Evolutionary conservation across 2,113 vertebrate species (phyloP), one percentile per base, ranked within the genome.

Genomic region (Passer domesticus): DNA sequence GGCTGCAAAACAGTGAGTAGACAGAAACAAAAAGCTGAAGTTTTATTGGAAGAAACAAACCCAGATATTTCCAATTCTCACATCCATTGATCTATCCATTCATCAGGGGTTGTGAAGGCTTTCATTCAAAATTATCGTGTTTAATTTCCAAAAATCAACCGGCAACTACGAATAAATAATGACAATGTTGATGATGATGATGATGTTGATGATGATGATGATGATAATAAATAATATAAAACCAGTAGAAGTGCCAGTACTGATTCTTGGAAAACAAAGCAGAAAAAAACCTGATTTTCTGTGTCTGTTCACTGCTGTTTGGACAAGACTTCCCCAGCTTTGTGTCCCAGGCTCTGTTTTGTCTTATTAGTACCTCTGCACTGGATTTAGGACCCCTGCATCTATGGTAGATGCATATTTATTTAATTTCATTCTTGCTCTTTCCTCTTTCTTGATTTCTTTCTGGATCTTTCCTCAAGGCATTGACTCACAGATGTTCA

Each of bases 81-180:
- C 15, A 12, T 35, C 13, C 4, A 1, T 28, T 4, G 2, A 13
- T 7, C 4, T 15, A 3, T 1, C 4, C 3, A 2, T 31, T 59
- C n/a, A 43, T 27, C 14, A 75, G n/a, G 14, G 55, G 11, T 1
- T 31, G 2, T 41, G 35, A 12, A 10, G 23, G 9, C 7, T 67
- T 78, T 75, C 11, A 19, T 46, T 79, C 20, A 63, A 27, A 7
- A n/a, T 1, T 50, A 10, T 35, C 20, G 1, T n/a, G 17, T 37
- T 58, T n/a, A 50, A 69, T 70, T 73, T 78, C 19, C 17, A 89
- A 25, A 11, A 20, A 41, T 20, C 14, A 60, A 18, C 10, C 35
- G 24, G 23, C 41, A 43, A 43, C 41, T 43, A 41, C 39, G 39
- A 41, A 41, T 41, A 41, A 41, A 13, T 41, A 41, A 41, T 41